phyloP scores from a whole-genome alignment of 2,888 invertebrate species.

The Mythimna loreyi region DNA sequence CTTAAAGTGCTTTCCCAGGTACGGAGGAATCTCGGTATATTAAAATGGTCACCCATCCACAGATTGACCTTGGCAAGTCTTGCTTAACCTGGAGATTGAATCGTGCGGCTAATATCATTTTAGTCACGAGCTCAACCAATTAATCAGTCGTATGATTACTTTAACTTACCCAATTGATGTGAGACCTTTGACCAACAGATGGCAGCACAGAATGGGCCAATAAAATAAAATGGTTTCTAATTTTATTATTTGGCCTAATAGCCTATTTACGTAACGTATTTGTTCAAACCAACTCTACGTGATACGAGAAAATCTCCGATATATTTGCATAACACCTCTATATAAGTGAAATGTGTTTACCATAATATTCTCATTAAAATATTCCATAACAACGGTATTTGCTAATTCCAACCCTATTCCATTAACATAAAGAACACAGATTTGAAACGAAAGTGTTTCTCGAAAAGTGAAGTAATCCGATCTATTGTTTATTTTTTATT shows the following conservation, averaged over 20 bases:
- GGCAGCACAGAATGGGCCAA: neutral
- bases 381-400: conserved; percentile 21
- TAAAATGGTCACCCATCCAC: too few relatives aligned
- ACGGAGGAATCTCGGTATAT: too few relatives aligned
- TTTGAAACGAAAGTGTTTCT: conserved; percentile 61
- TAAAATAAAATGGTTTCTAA: conserved; percentile 13
- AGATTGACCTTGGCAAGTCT: too few relatives aligned
- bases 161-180: neutral
- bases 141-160: too few relatives aligned
- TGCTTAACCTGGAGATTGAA: too few relatives aligned
- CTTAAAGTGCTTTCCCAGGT: too few relatives aligned
- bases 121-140: too few relatives aligned
- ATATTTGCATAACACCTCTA: conserved; percentile 63
- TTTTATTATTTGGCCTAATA: conserved; percentile 13
- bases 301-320: conserved; percentile 53
- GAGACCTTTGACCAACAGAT: neutral
- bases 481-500: conserved; percentile 66
- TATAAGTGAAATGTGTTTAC: conserved; percentile 69
- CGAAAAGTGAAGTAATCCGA: conserved; percentile 62
- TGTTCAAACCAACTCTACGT: conserved; percentile 37
- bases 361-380: conserved; percentile 68
- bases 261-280: conserved; percentile 31
- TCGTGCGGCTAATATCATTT: too few relatives aligned
- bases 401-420: conserved; percentile 51
- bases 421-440: conserved; percentile 32